These are phyloP conservation scores for Tetragonisca angustula DNA, from an alignment of 2,888 invertebrate genomes.

Conservation along the genomic window DNA sequence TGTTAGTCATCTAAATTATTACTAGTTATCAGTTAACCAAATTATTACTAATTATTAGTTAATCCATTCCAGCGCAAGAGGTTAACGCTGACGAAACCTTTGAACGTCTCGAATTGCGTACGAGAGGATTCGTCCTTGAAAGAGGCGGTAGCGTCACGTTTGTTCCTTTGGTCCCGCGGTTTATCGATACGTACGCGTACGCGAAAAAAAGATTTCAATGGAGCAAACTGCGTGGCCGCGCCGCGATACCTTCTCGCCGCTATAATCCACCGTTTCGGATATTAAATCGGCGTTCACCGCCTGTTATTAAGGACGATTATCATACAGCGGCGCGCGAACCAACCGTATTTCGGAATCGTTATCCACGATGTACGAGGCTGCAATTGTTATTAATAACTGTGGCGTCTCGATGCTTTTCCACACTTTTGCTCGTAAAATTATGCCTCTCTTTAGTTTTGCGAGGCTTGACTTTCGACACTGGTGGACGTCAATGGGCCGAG, in stretches of 20 bases:
- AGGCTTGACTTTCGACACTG: neutral
- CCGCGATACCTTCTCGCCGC: constrained; percentile 31
- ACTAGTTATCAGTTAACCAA: too few species aligned
- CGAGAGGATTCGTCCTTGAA: neutral
- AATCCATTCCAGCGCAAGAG: too few species aligned
- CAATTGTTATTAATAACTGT: constrained; percentile 48
- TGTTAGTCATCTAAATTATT: too few species aligned
- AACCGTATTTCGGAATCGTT: constrained; percentile 35
- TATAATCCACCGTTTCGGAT: constrained; percentile 37
- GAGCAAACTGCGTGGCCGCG: constrained; percentile 1
- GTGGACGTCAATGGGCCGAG: neutral
- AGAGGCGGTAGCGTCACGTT: neutral
- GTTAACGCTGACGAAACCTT: too few species aligned
- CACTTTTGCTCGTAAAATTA: constrained; percentile 23
- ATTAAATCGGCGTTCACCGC: constrained; percentile 23
- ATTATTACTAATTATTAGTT: too few species aligned
- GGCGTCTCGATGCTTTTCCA: constrained; percentile 18
- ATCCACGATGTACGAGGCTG: constrained; percentile 25
- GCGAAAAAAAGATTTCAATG: constrained; percentile 28
- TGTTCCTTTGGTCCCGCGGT: neutral
- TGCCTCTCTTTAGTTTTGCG: neutral
- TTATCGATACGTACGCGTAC: neutral
- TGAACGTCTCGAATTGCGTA: constrained; percentile 25
- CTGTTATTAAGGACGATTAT: constrained; percentile 55
- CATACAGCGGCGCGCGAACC: constrained; percentile 15